Base-by-base conservation (phyloP, 1,140 invertebrate genomes). In the Gonatopus flavifemur region DNA sequence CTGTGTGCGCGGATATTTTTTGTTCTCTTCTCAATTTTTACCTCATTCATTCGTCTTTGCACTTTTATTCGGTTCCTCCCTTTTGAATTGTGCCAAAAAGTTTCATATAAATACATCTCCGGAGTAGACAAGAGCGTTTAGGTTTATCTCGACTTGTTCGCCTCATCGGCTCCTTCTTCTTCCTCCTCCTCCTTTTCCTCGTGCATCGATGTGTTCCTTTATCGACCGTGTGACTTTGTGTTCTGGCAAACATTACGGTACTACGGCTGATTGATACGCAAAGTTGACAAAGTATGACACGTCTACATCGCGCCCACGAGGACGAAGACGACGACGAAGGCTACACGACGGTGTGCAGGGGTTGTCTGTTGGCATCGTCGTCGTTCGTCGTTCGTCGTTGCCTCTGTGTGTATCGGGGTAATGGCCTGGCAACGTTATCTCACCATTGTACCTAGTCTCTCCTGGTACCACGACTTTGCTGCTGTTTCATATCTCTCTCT, bases 391-490 rank as follows among this genome's bases (percentile, higher is more conserved):
- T 36, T 47, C 43, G 40, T 50, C 13, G 16, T 55, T 44, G 52
- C 41, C 31, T 50, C 31, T 40, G 35, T 42, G 59, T 57, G 61
- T 66, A 59, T 65, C 63, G 66, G 57, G 66, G 68, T 72, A 70
- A 72, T 70, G 69, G 62, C 63, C 64, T 57, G 56, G 66, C 56
- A 59, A 62, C 62, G 52, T 35, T 55, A 70, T 62, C 59, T 55
- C 58, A 41, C 55, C 48, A 50, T 67, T 69, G 57, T 59, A 49
- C 55, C 55, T 9, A 20, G 13, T 44, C 25, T 19, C 20, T 12
- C 30, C 43, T 22, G 43, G 21, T 47, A 41, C 46, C 18, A 44
- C 33, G 24, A 22, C 38, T 51, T 52, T 35, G 38, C 18, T 2
- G 28, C 24, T 24, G 40, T 52, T 63, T 38, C 49, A 46, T 55